A percentile compares a stretch with the other conserved stretches of the same genome.
Conservation (phyloP, 2,113 vertebrate species). For the Tupaia chinensis region DNA sequence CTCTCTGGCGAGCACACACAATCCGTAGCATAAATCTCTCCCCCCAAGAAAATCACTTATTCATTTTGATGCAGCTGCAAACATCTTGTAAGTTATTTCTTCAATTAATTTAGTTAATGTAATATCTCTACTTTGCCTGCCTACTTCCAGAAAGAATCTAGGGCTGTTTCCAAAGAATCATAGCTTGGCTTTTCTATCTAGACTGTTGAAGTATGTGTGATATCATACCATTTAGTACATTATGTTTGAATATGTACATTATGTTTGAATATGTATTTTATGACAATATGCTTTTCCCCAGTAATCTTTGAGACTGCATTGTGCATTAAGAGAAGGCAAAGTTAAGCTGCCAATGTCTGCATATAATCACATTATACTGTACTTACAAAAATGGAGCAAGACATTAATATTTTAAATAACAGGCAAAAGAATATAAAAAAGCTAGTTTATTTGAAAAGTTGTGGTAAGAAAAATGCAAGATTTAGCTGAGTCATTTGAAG, state of each 20-base stretch:
- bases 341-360: background rate
- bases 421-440: slow-evolving; percentile 56
- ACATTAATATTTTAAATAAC: slow-evolving; percentile 61
- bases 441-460: slow-evolving; percentile 56
- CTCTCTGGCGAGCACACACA: no score
- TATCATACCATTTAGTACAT: slow-evolving; percentile 48
- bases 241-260: slow-evolving; percentile 34
- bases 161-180: slow-evolving; percentile 56
- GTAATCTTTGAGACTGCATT: slow-evolving; percentile 38
- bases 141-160: slow-evolving; percentile 55
- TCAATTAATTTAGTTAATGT: slow-evolving; percentile 57
- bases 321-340: slow-evolving; percentile 48
- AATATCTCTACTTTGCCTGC: slow-evolving; percentile 52
- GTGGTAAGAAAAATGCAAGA: slow-evolving; percentile 44
- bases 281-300: background rate
- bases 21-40: no score
- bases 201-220: slow-evolving; percentile 36
- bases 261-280: slow-evolving; percentile 55
- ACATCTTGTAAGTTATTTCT: slow-evolving; percentile 36
- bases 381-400: slow-evolving; percentile 38
- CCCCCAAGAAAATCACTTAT: background rate
- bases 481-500: slow-evolving; percentile 64
- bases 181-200: slow-evolving; percentile 44
- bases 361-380: slow-evolving; percentile 3
- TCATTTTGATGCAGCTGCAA: slow-evolving; percentile 53